A percentile compares a stretch with the other conserved stretches of the same genome.
These are phyloP conservation scores for Minunthozetes semirufus DNA, from an alignment of 2,888 invertebrate species.

Conservation along the genomic window DNA sequence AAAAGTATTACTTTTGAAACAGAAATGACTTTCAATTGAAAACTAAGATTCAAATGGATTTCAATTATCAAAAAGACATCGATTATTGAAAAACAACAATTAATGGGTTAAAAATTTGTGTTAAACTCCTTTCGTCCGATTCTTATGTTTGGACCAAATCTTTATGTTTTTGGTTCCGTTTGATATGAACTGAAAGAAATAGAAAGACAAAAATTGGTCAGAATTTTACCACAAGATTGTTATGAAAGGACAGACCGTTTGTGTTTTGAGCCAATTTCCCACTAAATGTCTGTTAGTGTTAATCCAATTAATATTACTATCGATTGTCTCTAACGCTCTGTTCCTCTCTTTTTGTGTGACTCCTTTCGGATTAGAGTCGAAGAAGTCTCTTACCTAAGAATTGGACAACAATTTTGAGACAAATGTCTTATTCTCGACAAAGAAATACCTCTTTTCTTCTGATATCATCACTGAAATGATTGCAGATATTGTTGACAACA, in stretches of 20 bases:
- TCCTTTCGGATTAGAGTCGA: constrained; percentile 4
- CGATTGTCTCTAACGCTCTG: constrained; percentile 33
- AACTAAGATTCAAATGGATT: no score
- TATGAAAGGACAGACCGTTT: neutral
- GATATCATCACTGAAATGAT: neutral
- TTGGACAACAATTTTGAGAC: neutral
- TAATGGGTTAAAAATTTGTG: no score
- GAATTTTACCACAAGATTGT: neutral
- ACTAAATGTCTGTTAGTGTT: constrained; percentile 9
- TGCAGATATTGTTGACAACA: constrained; percentile 28
- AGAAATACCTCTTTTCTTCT: constrained; percentile 12
- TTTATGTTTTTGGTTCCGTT: constrained; percentile 10
- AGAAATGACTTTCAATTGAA: no score
- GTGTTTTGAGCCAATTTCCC: constrained; percentile 17
- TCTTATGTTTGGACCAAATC: constrained; percentile 6
- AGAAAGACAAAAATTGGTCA: neutral
- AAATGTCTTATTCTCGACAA: neutral
- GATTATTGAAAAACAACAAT: no score
- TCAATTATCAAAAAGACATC: no score
- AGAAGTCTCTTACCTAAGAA: constrained; percentile 30
- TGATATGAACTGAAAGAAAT: neutral
- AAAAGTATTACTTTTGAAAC: no score
- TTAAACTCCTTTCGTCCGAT: neutral
- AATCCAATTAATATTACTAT: constrained; percentile 31
- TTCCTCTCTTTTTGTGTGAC: constrained; percentile 16